Evolutionary conservation across 2,888 invertebrate genomes (phyloP).

Genomic region (Dendrolimus houi): DNA sequence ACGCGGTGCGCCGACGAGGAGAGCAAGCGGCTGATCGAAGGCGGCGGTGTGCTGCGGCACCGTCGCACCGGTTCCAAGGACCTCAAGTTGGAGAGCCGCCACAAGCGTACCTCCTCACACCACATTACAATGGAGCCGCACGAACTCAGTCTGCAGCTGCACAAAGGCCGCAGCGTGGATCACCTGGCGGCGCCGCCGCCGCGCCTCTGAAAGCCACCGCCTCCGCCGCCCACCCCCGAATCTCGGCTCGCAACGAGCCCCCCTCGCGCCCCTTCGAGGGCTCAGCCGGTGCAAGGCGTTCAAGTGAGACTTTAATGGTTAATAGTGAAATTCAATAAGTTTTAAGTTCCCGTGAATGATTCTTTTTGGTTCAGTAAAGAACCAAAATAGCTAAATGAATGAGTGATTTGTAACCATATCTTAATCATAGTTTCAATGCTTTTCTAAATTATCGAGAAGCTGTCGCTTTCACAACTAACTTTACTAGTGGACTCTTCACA

Average conservation of each 20-base stretch:
- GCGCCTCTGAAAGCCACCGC: constrained; percentile 41
- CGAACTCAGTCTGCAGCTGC: constrained; percentile 47
- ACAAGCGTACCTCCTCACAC: constrained; percentile 68
- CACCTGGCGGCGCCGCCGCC: constrained; percentile 41
- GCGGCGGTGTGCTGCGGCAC: constrained; percentile 69
- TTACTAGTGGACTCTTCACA: not conserved
- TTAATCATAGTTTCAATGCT: constrained; percentile 47
- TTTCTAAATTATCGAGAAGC: constrained; percentile 30
- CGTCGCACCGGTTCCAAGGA: constrained; percentile 79
- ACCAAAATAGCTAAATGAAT: constrained; percentile 33
- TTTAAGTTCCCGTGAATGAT: constrained; percentile 23
- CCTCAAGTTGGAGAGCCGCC: constrained; percentile 42
- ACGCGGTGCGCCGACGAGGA: constrained; percentile 57
- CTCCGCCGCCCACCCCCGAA: constrained; percentile 2
- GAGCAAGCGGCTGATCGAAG: constrained; percentile 60
- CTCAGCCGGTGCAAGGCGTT: constrained; percentile 5
- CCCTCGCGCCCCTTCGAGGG: constrained; percentile 3
- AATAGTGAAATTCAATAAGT: constrained; percentile 31
- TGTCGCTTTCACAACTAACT: constrained; percentile 17
- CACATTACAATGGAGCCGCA: constrained; percentile 63
- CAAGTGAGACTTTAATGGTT: constrained; percentile 14
- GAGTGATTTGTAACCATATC: constrained; percentile 70
- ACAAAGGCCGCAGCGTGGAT: constrained; percentile 64
- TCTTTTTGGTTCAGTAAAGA: constrained; percentile 15
- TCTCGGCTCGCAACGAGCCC: constrained; percentile 20